These are phyloP conservation scores for Acleris sparsana DNA, from an alignment of 2,888 invertebrate genomes.

Conservation along the genomic window DNA sequence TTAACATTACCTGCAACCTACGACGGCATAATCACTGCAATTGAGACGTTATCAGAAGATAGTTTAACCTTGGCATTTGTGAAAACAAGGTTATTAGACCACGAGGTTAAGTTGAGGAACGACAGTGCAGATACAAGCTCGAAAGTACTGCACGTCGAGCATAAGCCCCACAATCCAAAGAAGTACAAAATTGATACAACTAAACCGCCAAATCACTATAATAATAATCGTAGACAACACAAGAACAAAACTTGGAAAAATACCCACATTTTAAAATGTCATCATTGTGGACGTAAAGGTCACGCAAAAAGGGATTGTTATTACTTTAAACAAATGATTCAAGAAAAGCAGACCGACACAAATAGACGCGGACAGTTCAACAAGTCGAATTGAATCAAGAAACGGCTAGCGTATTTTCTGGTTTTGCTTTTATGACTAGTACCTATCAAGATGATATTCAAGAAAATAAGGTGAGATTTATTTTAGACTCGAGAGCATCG, in stretches of 20 bases:
- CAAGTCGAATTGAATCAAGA: constrained; percentile 25
- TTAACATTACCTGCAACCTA: constrained; percentile 40
- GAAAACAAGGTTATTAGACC: constrained; percentile 48
- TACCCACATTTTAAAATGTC: constrained; percentile 40
- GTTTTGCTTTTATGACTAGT: too few species aligned
- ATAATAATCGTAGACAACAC: constrained; percentile 10
- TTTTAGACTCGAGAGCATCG: too few species aligned
- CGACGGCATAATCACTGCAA: constrained; percentile 56
- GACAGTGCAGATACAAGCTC: constrained; percentile 42
- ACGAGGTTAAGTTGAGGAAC: constrained; percentile 42
- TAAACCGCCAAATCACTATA: too few species aligned
- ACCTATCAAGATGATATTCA: too few species aligned
- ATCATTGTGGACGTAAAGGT: constrained; percentile 49
- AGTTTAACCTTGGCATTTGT: constrained; percentile 54
- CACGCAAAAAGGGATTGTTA: constrained; percentile 50
- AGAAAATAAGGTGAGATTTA: too few species aligned
- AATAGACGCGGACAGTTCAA: constrained; percentile 37
- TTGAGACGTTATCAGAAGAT: constrained; percentile 53
- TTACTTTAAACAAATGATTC: constrained; percentile 41
- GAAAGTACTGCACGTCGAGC: constrained; percentile 46
- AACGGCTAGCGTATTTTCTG: too few species aligned
- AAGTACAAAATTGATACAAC: too few species aligned
- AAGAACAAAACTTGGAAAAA: constrained; percentile 4
- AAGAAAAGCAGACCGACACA: constrained; percentile 20
- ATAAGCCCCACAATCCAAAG: too few species aligned